Evolutionary conservation across 2,888 invertebrate genomes (phyloP).

Genomic region (Acheta domesticus): DNA sequence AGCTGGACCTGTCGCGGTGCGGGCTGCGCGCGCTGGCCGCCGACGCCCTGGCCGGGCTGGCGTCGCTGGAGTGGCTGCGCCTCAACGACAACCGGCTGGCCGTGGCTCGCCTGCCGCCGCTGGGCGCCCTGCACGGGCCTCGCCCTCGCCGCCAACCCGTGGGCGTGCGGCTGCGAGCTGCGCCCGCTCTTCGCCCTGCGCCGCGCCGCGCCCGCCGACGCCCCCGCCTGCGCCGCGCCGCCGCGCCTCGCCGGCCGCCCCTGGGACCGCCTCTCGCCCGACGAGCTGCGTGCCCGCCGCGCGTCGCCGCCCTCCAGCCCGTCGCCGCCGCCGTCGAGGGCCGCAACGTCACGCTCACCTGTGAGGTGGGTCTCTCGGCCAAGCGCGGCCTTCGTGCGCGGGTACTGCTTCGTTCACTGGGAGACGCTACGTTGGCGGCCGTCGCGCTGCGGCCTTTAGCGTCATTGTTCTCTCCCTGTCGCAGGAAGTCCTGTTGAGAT

Average conservation of each 20-base stretch:
- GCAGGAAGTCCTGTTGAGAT: too few relatives aligned
- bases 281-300: slow-evolving; percentile 3
- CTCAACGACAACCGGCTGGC: neutral
- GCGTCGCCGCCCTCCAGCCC: neutral
- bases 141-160: neutral
- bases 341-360: slow-evolving; percentile 1
- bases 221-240: neutral
- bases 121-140: neutral
- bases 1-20: slow-evolving; percentile 71
- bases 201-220: neutral
- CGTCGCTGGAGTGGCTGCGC: neutral
- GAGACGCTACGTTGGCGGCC: too few relatives aligned
- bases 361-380: neutral
- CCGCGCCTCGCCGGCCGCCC: neutral
- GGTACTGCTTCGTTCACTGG: too few relatives aligned
- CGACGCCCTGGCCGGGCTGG: slow-evolving; percentile 55
- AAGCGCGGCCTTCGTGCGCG: too few relatives aligned
- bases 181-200: neutral
- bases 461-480: too few relatives aligned
- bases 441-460: too few relatives aligned
- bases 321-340: slow-evolving; percentile 8
- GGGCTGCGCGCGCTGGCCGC: slow-evolving; percentile 65
- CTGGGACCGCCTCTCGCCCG: neutral
- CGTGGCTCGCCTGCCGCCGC: neutral
- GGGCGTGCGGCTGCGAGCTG: slow-evolving; percentile 18